Evolutionary conservation across 2,113 vertebrate species (phyloP), one percentile per base, ranked within the genome.

Genomic region (Ornithorhynchus anatinus): DNA sequence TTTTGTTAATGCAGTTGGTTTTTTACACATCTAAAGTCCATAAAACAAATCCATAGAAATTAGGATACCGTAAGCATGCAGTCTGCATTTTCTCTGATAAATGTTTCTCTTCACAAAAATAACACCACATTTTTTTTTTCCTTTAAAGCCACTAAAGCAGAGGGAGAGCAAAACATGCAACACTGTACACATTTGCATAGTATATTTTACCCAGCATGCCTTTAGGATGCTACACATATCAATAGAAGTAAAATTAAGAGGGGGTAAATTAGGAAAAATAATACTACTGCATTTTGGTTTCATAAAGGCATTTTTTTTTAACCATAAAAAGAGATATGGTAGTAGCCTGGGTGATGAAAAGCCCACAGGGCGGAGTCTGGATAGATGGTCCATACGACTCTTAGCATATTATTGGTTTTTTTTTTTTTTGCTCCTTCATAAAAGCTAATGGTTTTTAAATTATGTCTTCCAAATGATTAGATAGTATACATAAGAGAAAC

Each of bases 181-280:
- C 94, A 94, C 92, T 93, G 91, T 93, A 94, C 89, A 94, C 93
- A 89, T 94, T 95, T 96, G 95, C 95, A 96, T 96, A 96, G 95
- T 95, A 92, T 94, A 89, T 91, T 85, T 91, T 92, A 92, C 91
- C 92, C 92, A 92, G 92, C 94, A 95, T 95, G 94, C 94, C 93
- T 93, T 85, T 92, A 83, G 84, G 94, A 89, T 92, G 91, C 87
- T 91, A 92, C 90, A 92, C 92, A 89, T 84, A 91, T 85, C 86
- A 90, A 91, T 53, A 74, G 56, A 88, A 90, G 82, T 70, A 86
- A 89, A 90, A 93, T 59, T 68, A 80, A 74, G 83, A 89, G 68
- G 86, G 83, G 81, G 35, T 35, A 79, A 79, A 87, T 87, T 79
- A 65, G 85, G 87, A 76, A 87, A 88, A 88, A 88, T 59, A 81